Evolutionary conservation across 37 sponge, comb jelly and placozoan species (phyloP), one percentile per base, ranked within the genome.

Genomic region (Ianthella basta): DNA sequence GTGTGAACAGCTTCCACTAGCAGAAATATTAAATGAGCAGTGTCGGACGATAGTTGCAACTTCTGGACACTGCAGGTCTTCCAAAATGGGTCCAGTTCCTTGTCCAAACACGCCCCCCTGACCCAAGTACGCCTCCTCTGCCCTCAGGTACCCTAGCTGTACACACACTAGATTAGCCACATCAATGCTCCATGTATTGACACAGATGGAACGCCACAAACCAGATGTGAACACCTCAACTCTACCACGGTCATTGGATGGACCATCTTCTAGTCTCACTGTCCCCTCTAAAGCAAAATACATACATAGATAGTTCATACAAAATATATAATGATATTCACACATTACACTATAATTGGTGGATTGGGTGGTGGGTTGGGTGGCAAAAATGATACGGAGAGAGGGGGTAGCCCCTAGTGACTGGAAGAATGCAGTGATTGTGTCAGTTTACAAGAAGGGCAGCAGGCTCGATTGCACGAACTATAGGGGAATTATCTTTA

Each of bases 181-280:
- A 44, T 41, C 39, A 30, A 36, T 32, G 78, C 40, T 44, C 78
- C 78, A 75, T 14, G 33, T 36, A 50, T 75, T 53, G 1, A 40
- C 24, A 75, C 78, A 75, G 78, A 75, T 75, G 37, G 78, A 40
- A 10, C 25, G 33, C 38, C 37, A 75, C 54, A 24, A 10, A 36
- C 54, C 78, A 25, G 78, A 75, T 12, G n/a, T 23, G 78, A 75
- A 21, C 54, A 75, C 54, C 37, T 75, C 78, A 40, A 75, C 78
- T 75, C 78, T 75, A 4, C 78, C 78, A 40, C 37, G 25, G 24
- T 41, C 37, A 36, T 10, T 23, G n/a, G 78, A 38, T 16, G 78
- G n/a, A 40, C 78, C 78, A 41, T 41, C 78, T 36, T n/a, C 54
- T n/a, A 75, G 78, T 75, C 78, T 75, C 24, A 75, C 53, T 40